Evolutionary conservation across 2,888 invertebrate genomes (phyloP).

Genomic region (Drosophila paranaensis): DNA sequence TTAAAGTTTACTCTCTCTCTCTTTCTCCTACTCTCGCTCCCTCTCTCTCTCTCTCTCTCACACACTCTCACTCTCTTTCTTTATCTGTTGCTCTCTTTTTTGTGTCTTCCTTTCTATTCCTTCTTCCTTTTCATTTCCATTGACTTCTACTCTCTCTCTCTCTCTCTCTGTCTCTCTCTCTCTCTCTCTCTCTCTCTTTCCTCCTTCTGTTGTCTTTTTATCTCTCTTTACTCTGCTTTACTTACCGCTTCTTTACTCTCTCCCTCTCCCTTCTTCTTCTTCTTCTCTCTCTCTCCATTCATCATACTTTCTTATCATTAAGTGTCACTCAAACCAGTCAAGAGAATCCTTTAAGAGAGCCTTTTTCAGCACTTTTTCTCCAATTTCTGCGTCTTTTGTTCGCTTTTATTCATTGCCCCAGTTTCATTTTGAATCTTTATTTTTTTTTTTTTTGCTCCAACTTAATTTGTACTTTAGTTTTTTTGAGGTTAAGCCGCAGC

Average conservation of each 20-base stretch:
- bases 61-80: no score
- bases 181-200: background rate
- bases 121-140: background rate
- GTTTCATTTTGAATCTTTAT: background rate
- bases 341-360: background rate
- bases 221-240: no score
- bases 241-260: no score
- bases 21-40: background rate
- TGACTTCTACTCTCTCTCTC: background rate
- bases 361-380: background rate
- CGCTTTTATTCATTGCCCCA: constrained; percentile 23
- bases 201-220: background rate
- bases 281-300: background rate
- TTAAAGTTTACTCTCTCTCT: background rate
- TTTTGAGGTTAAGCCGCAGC: constrained; percentile 27
- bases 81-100: background rate
- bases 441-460: constrained; percentile 31
- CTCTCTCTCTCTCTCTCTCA: background rate
- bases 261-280: no score
- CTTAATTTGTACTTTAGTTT: constrained; percentile 41
- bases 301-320: constrained; percentile 1
- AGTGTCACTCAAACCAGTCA: constrained; percentile 6
- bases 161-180: background rate
- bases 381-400: constrained; percentile 34
- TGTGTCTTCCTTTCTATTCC: no score